Evolutionary conservation across 1,140 invertebrate genomes (phyloP), one percentile per base, ranked within the genome.

Genomic region (Trichonephila clavipes): DNA sequence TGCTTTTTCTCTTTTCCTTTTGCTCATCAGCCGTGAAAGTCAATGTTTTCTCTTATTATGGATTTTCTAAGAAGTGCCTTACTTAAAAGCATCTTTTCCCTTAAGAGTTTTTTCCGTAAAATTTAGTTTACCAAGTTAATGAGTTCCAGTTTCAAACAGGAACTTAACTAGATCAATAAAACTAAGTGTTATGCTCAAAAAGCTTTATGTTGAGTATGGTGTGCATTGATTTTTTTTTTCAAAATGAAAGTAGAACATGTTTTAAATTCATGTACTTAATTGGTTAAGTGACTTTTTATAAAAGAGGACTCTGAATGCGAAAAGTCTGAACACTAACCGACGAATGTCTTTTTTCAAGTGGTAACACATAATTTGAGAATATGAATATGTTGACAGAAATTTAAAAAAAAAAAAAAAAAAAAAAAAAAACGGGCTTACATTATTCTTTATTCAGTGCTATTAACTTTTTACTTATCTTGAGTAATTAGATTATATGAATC

Each of bases 11-110:
- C 72, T 40, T 77, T 18, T 24, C 12, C 62, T 64, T 21, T 21
- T 18, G 5, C 62, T 24, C 72, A 16, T 77, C 8, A 40, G 72
- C 72, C 72, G n/a, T 24, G n/a, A 58, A 83, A 83, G 82, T 58
- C 19, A 83, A 83, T 83, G 82, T 83, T 83, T 83, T 83, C 82
- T 24, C 10, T 83, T 51, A 83, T 77, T 77, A 77, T 77, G 28
- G 69, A 77, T 77, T 77, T 77, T 34, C 28, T 40, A 40, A 77
- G 19, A 77, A 40, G 24, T 40, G 16, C 34, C 34, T 77, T 77
- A 5, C 28, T 34, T 77, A 77, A 77, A 77, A 77, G 34, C 72
- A 77, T 77, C 72, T 19, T 77, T 77, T 77, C 28, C 28, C 3
- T 28, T 28, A 34, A 12, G 16, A 34, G 14, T 24, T 77, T 77